Conservation (phyloP, 2,797 vertebrate species). For the Poecilia velifera region DNA sequence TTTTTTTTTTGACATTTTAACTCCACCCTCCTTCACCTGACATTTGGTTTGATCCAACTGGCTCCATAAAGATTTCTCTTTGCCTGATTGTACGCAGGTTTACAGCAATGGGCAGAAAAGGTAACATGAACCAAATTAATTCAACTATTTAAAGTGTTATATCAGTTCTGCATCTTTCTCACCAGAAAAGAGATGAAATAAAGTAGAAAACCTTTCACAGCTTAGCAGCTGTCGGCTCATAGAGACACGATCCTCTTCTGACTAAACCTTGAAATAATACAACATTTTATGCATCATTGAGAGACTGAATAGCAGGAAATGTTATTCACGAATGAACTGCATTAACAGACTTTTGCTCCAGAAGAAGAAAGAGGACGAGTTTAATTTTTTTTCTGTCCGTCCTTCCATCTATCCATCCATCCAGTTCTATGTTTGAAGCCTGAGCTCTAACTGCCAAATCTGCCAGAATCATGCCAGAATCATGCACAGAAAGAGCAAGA, state of each 20-base stretch:
- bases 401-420: not conserved
- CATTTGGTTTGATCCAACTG: no score
- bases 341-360: no score
- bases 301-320: no score
- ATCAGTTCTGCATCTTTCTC: not conserved
- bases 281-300: not conserved
- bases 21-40: not conserved
- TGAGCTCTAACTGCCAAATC: not conserved
- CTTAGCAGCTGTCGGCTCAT: not conserved
- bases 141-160: not conserved
- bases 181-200: not conserved
- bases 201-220: not conserved
- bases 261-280: not conserved
- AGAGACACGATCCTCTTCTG: not conserved
- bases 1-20: not conserved
- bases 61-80: no score
- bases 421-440: not conserved
- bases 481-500: slow-evolving; percentile 21
- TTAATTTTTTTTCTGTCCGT: not conserved
- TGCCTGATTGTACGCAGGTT: not conserved
- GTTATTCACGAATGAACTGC: no score
- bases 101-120: not conserved
- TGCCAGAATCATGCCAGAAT: slow-evolving; percentile 25
- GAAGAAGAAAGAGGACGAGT: not conserved
- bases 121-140: not conserved